phyloP scores from a whole-genome alignment of 2,113 vertebrate genomes.

The Manacus vitellinus region DNA sequence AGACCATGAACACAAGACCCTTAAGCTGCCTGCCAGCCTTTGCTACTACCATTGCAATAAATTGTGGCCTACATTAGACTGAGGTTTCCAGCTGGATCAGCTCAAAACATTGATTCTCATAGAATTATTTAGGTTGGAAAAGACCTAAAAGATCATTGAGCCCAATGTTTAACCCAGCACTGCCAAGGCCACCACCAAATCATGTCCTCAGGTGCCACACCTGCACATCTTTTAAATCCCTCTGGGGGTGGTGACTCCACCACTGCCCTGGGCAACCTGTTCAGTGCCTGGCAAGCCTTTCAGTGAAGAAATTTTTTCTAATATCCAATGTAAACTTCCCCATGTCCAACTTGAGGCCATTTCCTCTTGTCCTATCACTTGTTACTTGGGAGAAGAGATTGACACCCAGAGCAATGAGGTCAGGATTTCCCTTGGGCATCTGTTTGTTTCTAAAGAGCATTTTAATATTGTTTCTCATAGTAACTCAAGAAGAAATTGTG shows the following conservation, averaged over 20 bases:
- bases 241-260: not conserved
- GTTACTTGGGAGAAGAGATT: not conserved
- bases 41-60: not conserved
- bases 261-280: not conserved
- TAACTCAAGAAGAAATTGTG: conserved; percentile 74
- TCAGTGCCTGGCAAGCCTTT: not conserved
- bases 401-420: accelerated
- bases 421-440: not conserved
- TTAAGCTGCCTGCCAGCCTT: not conserved
- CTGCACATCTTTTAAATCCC: not conserved
- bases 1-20: not conserved
- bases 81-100: not conserved
- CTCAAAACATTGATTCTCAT: not conserved
- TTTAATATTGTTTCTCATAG: conserved; percentile 40
- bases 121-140: not conserved
- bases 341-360: not conserved
- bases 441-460: not conserved
- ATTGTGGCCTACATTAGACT: accelerated
- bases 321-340: accelerated
- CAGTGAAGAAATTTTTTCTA: not conserved
- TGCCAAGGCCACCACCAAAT: not conserved
- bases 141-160: not conserved
- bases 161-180: not conserved
- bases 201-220: accelerated
- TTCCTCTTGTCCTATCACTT: not conserved